These are phyloP conservation scores for Stenichneumon culpator DNA, from an alignment of 2,888 invertebrate species.

Conservation along the genomic window DNA sequence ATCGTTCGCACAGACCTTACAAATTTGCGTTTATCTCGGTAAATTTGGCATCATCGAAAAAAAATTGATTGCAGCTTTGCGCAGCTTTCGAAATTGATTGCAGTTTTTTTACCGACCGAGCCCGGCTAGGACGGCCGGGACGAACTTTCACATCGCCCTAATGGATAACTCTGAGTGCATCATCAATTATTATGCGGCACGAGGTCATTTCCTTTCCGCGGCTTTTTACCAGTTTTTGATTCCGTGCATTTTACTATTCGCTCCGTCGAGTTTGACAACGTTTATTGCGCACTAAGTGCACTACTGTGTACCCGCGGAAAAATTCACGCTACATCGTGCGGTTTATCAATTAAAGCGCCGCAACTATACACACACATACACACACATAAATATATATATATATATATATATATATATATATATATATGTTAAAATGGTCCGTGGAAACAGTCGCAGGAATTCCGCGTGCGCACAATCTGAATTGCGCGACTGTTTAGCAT, in stretches of 20 bases:
- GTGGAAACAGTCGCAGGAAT: background rate
- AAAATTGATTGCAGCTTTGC: too few species aligned
- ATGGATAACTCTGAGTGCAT: background rate
- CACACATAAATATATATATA: background rate
- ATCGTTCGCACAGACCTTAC: too few species aligned
- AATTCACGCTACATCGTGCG: background rate
- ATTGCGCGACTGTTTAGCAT: background rate
- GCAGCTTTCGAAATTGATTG: too few species aligned
- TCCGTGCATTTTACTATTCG: background rate
- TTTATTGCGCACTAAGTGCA: constrained; percentile 2
- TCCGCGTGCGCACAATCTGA: background rate
- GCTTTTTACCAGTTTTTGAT: background rate
- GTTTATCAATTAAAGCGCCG: background rate
- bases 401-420: background rate
- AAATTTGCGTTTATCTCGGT: too few species aligned
- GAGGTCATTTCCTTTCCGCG: background rate
- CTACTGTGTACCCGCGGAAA: background rate
- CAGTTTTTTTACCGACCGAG: background rate
- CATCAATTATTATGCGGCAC: background rate
- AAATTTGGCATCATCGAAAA: too few species aligned
- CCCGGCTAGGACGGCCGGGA: background rate
- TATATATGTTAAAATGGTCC: background rate
- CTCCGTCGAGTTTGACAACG: background rate
- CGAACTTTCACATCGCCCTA: background rate
- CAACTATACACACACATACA: too few species aligned